phyloP scores from a whole-genome alignment of 2,888 invertebrate genomes.

The Rhyacophila evoluta region DNA sequence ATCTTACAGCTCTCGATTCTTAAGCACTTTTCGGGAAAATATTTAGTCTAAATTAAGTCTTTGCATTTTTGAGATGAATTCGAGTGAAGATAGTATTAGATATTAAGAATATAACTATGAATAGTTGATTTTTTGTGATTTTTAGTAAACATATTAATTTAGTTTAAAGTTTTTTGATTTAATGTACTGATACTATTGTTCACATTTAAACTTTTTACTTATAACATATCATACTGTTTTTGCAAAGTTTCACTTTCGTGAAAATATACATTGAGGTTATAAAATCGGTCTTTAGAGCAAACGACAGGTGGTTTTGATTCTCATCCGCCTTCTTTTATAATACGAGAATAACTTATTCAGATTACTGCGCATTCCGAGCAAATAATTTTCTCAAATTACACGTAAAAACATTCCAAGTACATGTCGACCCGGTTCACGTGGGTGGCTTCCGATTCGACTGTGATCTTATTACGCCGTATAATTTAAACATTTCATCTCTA shows the following conservation, averaged over 20 bases:
- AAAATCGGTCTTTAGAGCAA: constrained; percentile 27
- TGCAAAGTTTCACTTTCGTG: background rate
- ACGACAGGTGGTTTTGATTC: constrained; percentile 37
- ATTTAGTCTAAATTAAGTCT: too few relatives aligned
- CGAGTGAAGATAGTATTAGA: too few relatives aligned
- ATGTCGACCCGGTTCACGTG: background rate
- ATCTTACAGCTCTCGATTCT: too few relatives aligned
- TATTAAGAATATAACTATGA: too few relatives aligned
- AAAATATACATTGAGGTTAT: background rate
- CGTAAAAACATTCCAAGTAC: constrained; percentile 29
- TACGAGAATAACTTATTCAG: constrained; percentile 43
- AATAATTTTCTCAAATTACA: constrained; percentile 39
- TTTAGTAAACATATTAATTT: too few relatives aligned
- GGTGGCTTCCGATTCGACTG: constrained; percentile 39
- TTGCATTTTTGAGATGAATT: too few relatives aligned
- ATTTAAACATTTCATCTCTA: background rate
- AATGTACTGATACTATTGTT: too few relatives aligned
- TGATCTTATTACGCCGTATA: constrained; percentile 38
- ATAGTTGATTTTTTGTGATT: too few relatives aligned
- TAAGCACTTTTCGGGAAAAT: too few relatives aligned
- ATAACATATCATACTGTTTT: too few relatives aligned
- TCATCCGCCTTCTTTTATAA: constrained; percentile 31
- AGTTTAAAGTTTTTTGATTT: too few relatives aligned
- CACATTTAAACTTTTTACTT: too few relatives aligned
- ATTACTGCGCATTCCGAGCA: constrained; percentile 35